Evolutionary conservation across 2,797 vertebrate species (phyloP), one percentile per base, ranked within the genome.

Genomic region (Macropodus opercularis): DNA sequence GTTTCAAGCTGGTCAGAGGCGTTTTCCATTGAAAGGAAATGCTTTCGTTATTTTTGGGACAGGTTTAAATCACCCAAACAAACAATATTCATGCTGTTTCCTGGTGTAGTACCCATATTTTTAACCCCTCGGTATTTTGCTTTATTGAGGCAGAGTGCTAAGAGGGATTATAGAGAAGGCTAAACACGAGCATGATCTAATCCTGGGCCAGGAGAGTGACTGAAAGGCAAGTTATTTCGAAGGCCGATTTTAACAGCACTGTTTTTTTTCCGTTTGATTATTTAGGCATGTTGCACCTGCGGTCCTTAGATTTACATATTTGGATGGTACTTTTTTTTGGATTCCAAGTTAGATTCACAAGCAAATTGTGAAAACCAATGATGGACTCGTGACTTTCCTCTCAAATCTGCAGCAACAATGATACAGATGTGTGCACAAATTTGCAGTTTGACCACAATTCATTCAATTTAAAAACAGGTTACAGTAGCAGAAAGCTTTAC

Each of bases 121-220:
- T 72, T 54, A 69, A 67, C 48, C 72, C 62, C 56, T 76, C 26
- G n/a, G 36, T 64, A 32, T 59, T 74, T 75, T 38, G 71, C 57
- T 66, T 76, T 61, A 75, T 61, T 58, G 43, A 73, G 40, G 59
- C 74, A 68, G 76, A 74, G 80, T 84, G 74, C 73, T 81, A 67
- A 70, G 58, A 76, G 69, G 76, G 81, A 87, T 84, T 83, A 87
- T 63, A 69, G 66, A 62, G 63, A 60, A 55, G 50, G 60, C 61
- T 77, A 70, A 81, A 85, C 60, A 78, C 68, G 78, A 79, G 70
- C 62, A 66, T 69, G 64, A 85, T 66, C 67, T 83, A 86, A 84
- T 85, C 72, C 79, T 40, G 40, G 58, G 66, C 77, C 59, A 79
- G 57, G 44, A 69, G 63, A 56, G 65, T 69, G 70, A 79, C 56